Base-by-base conservation (phyloP, 2,797 vertebrate genomes). In the Pelochelys cantorii region DNA sequence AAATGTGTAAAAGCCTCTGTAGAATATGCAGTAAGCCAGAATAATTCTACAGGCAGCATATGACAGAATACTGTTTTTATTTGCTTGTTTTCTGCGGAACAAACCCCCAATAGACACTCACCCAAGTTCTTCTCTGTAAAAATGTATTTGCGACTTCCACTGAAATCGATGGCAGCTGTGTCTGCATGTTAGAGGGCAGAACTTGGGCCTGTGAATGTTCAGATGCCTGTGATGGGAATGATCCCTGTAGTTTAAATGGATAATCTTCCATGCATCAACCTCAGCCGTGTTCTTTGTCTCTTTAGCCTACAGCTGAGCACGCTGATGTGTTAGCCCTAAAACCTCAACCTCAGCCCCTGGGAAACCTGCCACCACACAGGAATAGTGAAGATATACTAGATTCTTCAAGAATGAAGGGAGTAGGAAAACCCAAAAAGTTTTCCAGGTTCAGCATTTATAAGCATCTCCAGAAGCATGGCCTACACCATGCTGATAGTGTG, bases 391-490 rank as follows among this genome's bases (percentile, higher is more conserved):
- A 99, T 80, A 87, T 89, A 1, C 68, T 31, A 85, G 99, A 99
- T 88, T 95, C 96, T 88, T 98, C 98, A 74, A 99, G 96, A 95
- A 97, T 99, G 96, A 99, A 98, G 95, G 98, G 99, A 52, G 92
- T 98, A 8, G 98, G 98, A 14, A 98, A 97, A 93, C 2, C 95
- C n/a, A 98, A 34, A 54, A 99, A 97, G 94, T 98, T 98, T 83
- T 97, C 97, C 23, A 97, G 97, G 84, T 98, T 99, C 95, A 99
- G 98, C 97, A 98, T 99, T 94, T 98, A 97, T 94, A 98, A 94
- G 84, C 99, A 98, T 42, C 98, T 99, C 79, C 98, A 99, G 95
- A 98, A 98, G 79, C 99, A 98, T 0, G 96, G 98, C 11, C 96
- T 99, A 56, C 97, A 98, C 5, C 97, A 97, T 0, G 77, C 97